phyloP scores from a whole-genome alignment of 2,888 invertebrate genomes.

The Bembecia ichneumoniformis region DNA sequence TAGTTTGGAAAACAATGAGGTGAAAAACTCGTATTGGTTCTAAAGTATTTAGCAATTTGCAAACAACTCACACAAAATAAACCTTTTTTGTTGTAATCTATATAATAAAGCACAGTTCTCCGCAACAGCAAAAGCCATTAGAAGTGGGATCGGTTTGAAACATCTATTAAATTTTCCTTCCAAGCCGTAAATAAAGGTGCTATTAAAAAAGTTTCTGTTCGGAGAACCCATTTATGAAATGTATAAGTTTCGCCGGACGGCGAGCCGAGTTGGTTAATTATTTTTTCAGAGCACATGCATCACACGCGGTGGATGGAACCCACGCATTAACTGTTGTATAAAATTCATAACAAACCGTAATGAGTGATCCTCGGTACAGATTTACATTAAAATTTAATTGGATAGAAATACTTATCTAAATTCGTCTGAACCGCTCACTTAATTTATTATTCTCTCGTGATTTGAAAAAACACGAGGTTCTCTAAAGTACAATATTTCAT shows the following conservation, averaged over 20 bases:
- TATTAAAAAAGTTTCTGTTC: neutral
- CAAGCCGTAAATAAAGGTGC: neutral
- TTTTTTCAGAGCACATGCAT: conserved; percentile 5
- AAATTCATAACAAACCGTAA: neutral
- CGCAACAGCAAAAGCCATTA: neutral
- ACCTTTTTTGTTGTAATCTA: too few relatives aligned
- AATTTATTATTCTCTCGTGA: too few relatives aligned
- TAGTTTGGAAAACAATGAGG: too few relatives aligned
- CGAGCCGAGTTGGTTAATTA: conserved; percentile 1
- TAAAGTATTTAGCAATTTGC: too few relatives aligned
- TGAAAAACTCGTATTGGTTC: too few relatives aligned
- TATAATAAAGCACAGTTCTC: too few relatives aligned
- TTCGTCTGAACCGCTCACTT: too few relatives aligned
- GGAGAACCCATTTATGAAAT: neutral
- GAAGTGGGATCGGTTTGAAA: neutral
- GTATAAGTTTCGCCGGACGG: neutral
- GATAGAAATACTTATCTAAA: too few relatives aligned
- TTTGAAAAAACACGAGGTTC: too few relatives aligned
- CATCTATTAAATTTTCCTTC: neutral
- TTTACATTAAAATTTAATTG: too few relatives aligned
- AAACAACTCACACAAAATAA: too few relatives aligned
- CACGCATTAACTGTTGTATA: conserved; percentile 3
- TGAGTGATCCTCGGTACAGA: neutral
- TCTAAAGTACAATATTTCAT: too few relatives aligned
- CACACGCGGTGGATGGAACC: conserved; percentile 1